Percentiles rank a stretch among this genome's conserved stretches.
phyloP scores from a whole-genome alignment of 37 sponge, comb jelly and placozoan species.

The Ephydatia muelleri region DNA sequence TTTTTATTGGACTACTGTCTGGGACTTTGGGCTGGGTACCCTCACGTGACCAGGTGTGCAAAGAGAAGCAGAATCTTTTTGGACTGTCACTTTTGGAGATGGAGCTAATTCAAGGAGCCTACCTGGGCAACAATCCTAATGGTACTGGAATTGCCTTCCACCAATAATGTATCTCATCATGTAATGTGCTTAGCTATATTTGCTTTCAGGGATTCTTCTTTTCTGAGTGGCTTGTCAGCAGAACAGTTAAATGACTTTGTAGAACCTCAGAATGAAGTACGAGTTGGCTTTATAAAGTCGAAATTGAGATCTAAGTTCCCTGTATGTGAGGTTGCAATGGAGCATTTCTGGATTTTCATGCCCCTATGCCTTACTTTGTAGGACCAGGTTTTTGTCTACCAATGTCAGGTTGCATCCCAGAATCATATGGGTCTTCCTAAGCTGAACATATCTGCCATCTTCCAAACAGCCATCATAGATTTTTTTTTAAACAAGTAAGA shows the following conservation, averaged over 20 bases:
- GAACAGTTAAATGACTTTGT: not conserved
- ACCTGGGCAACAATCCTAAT: slow-evolving; percentile 31
- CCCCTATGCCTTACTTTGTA: not conserved
- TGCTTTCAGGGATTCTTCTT: not conserved
- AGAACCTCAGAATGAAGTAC: not conserved
- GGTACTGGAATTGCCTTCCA: slow-evolving; percentile 10
- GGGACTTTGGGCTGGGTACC: slow-evolving; percentile 16
- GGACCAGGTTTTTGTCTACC: not conserved
- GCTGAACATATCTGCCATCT: not conserved
- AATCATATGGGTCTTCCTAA: not conserved
- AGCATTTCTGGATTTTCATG: not conserved
- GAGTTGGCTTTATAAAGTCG: not conserved
- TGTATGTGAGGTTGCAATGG: not conserved
- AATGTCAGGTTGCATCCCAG: not conserved
- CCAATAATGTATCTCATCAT: not conserved
- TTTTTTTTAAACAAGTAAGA: not conserved
- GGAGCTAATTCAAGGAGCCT: slow-evolving; percentile 27
- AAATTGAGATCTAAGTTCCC: not conserved
- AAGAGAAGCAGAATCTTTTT: slow-evolving; percentile 1
- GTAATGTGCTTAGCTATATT: not conserved
- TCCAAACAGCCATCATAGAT: not conserved
- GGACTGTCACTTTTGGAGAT: slow-evolving; percentile 53
- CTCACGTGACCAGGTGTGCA: not conserved
- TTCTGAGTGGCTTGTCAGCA: not conserved
- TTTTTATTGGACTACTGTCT: slow-evolving; percentile 19